Base-by-base conservation (phyloP, 1,140 invertebrate species). In the Tetragnatha versicolor region DNA sequence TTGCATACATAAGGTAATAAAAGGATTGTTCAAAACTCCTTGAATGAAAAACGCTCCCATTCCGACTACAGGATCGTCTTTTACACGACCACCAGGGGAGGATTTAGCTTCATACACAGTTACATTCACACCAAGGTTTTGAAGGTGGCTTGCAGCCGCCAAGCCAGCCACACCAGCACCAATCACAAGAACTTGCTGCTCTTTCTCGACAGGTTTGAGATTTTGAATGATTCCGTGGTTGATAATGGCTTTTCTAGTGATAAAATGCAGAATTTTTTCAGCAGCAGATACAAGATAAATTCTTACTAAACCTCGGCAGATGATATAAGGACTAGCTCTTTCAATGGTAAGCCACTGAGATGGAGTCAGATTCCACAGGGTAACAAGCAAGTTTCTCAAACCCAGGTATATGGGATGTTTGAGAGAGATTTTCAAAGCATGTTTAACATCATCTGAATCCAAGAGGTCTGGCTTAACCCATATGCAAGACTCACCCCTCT, bases 131-230 rank as follows among this genome's bases (percentile, higher is more conserved):
- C 88, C 88, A 63, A 86, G 81, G 47, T 84, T 83, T n/a, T 79
- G 61, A 3, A 89, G 82, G 68, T 87, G 85, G 22, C 82, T 82
- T 3, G 88, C 88, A n/a, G 88, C 87, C 3, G 84, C 82, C 9
- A 89, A 66, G 27, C 88, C 88, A 60, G 85, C 83, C 22, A 84
- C 81, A 35, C 88, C 88, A 29, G 85, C 87, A 35, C 88, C 88
- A 58, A 89, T 82, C 2, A 89, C 82, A 25, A 89, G 73, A 35
- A 89, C 86, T 89, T 93, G 94, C 1, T 93, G 93, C 83, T 91
- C 37, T 65, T 31, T 42, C 7, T 31, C 3, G 0, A 60, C 12
- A 49, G 35, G 25, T 7, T 39, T 63, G 4, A 20, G 10, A 9
- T 83, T 70, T 2, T 81, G 49, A 25, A 88, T 55, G 17, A 88